These are phyloP conservation scores for Dendrolimus kikuchii DNA, from an alignment of 1,140 invertebrate species.

Conservation along the genomic window DNA sequence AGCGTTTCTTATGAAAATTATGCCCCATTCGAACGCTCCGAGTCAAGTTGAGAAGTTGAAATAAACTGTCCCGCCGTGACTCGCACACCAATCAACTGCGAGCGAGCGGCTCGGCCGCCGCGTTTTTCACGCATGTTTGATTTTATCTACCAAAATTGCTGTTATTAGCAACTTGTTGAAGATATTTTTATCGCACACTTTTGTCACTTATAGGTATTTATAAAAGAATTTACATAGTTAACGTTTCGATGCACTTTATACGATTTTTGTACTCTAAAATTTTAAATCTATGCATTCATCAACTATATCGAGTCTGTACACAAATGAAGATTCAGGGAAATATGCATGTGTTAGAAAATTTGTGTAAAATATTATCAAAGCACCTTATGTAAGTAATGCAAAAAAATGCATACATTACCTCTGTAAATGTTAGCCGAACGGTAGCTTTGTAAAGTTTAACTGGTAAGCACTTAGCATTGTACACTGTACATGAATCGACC, in stretches of 20 bases:
- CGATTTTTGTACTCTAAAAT: too few relatives aligned
- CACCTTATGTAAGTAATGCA: too few relatives aligned
- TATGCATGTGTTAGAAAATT: too few relatives aligned
- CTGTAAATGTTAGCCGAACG: neutral
- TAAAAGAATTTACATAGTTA: too few relatives aligned
- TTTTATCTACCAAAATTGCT: constrained; percentile 3
- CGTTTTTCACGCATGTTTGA: constrained; percentile 16
- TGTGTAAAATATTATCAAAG: too few relatives aligned
- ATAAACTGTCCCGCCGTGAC: constrained; percentile 63
- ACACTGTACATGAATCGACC: constrained; percentile 36
- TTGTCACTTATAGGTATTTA: too few relatives aligned
- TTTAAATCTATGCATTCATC: too few relatives aligned
- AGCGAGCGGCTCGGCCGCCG: constrained; percentile 9
- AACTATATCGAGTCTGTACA: too few relatives aligned
- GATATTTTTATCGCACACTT: neutral
- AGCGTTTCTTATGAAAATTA: constrained; percentile 64
- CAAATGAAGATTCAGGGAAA: too few relatives aligned
- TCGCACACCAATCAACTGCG: constrained; percentile 37
- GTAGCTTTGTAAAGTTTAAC: neutral
- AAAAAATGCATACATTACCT: too few relatives aligned
- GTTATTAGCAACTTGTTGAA: neutral
- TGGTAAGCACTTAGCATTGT: constrained; percentile 10
- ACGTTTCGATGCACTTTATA: too few relatives aligned
- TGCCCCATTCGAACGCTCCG: constrained; percentile 53
- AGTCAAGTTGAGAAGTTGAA: constrained; percentile 58